A percentile compares a stretch with the other conserved stretches of the same genome.
Evolutionary conservation across 2,797 vertebrate genomes (phyloP).

Genomic region (Falco novaeseelandiae): DNA sequence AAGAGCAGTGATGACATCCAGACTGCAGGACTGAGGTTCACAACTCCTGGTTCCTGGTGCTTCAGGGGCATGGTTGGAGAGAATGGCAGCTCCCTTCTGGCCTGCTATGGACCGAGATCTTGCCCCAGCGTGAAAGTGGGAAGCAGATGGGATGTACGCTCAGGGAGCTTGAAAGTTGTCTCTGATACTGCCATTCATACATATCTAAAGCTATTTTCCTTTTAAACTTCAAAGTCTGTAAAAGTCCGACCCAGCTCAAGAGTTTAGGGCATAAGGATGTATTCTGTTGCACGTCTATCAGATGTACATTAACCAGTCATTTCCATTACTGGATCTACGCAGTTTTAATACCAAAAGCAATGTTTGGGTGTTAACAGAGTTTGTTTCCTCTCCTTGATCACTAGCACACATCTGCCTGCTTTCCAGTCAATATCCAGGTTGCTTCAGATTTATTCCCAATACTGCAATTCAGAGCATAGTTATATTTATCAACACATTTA

Average conservation of each 20-base stretch:
- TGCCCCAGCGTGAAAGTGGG: neutral
- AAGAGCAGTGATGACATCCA: neutral
- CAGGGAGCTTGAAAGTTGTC: neutral
- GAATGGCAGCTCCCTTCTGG: neutral
- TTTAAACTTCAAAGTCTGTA: neutral
- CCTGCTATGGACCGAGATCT: fast-evolving
- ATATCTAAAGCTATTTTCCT: neutral
- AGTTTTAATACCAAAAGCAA: neutral
- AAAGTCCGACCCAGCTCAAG: neutral
- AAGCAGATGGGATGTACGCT: neutral
- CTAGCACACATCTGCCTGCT: neutral
- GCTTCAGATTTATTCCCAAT: neutral
- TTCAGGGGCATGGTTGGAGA: neutral
- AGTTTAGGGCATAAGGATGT: neutral
- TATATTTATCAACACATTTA: neutral
- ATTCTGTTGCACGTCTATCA: neutral
- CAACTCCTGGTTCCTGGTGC: neutral
- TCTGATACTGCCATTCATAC: neutral
- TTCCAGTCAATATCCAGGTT: neutral
- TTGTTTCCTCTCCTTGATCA: neutral
- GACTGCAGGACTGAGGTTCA: neutral
- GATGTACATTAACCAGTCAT: neutral
- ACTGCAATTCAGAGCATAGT: neutral
- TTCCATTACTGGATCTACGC: neutral
- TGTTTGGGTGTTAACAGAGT: neutral